Conservation (phyloP, 2,888 invertebrate genomes). For the Pseudococcus viburni region DNA sequence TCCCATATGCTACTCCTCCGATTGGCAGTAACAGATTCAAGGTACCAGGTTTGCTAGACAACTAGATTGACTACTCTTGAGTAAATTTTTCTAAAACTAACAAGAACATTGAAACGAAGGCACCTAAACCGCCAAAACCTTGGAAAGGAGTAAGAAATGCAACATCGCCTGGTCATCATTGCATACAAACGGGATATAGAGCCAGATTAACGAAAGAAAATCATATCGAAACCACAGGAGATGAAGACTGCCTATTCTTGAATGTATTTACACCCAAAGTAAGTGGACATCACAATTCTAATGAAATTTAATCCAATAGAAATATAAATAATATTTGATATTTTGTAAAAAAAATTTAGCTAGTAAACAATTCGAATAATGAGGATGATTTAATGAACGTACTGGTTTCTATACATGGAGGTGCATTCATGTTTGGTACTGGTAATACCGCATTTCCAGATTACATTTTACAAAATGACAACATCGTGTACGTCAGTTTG, state of each 20-base stretch:
- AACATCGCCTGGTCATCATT: not conserved
- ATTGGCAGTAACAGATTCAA: not conserved
- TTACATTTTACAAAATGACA: constrained; percentile 69
- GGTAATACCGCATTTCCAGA: constrained; percentile 70
- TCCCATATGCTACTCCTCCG: not conserved
- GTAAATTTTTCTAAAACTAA: not conserved
- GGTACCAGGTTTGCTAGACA: not conserved
- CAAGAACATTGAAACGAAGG: not conserved
- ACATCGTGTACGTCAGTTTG: constrained; percentile 69
- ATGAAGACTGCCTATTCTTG: not conserved
- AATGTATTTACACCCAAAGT: constrained; percentile 1
- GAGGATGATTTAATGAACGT: constrained; percentile 70
- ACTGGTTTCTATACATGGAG: constrained; percentile 70
- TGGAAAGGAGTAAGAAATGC: not conserved
- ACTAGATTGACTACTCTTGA: not conserved
- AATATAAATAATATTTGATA: no score
- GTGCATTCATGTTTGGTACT: constrained; percentile 69
- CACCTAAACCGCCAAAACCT: not conserved
- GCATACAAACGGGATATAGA: not conserved
- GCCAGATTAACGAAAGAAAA: not conserved
- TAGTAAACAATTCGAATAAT: not conserved
- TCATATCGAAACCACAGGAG: not conserved
- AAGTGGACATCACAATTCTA: no score
- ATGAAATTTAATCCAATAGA: no score
- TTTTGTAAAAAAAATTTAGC: not conserved